Base-by-base conservation (phyloP, 2,113 vertebrate species). In the Mirounga angustirostris region DNA sequence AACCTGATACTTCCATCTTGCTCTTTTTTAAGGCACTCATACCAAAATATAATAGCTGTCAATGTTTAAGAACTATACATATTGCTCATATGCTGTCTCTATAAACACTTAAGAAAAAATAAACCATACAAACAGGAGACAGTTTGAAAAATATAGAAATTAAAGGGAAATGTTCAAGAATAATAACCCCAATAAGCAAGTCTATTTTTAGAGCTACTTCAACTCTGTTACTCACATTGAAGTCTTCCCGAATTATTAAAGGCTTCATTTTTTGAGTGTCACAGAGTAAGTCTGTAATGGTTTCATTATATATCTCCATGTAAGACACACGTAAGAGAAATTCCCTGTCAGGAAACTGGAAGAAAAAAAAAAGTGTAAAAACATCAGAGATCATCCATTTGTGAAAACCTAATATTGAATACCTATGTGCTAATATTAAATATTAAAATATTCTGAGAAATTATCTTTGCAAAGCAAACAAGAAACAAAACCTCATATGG, bases 281-380 rank as follows among this genome's bases (percentile, higher is more conserved):
- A 46, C 99, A 99, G 15, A 99, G 99, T 94, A 99, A 98, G 94
- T 99, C 99, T 0, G 99, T 99, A 82, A 99, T 99, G 0, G 99
- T 99, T 97, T 99, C 99, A 43, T 99, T 99, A 98, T 99, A 99
- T 97, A 99, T 99, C 92, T 99, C 99, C 99, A 99, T 99, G 92
- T 99, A 99, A 14, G 99, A 99, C 81, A 99, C 99, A 2, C 99
- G 98, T 71, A 99, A 98, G 30, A 99, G 99, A 98, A 99, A 99
- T 97, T 99, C 99, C 96, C 99, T 99, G 19, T 99, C 99, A 8
- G 99, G 99, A 98, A 98, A 99, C 99, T 99, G 95, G 89, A 40
- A 52, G 95, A 7, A 65, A 76, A 92, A 87, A 46, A 81, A 33
- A 59, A 11, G 36, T 2, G 4, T 52, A 67, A 89, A 54, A 89